A percentile compares a stretch with the other conserved stretches of the same genome.
phyloP scores from a whole-genome alignment of 2,797 vertebrate species.

The Cygnus olor region DNA sequence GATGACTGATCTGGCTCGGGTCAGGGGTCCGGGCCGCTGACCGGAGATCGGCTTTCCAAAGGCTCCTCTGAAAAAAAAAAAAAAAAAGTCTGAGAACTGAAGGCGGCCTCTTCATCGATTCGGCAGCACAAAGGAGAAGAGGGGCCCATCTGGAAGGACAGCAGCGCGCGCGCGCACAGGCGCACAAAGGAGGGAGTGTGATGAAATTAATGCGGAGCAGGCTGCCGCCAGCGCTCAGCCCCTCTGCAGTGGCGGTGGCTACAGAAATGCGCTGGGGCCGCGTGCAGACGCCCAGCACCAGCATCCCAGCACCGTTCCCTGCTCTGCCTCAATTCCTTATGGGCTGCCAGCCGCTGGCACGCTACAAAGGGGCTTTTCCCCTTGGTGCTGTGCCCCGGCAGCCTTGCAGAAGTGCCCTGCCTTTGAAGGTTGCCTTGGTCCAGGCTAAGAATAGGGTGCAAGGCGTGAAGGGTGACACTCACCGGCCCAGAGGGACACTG shows the following conservation, averaged over 20 bases:
- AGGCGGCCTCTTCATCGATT: slow-evolving; percentile 62
- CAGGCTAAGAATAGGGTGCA: not conserved
- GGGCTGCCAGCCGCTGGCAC: accelerated
- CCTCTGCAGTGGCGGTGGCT: not conserved
- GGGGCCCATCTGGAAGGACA: slow-evolving; percentile 49
- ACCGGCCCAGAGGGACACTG: not conserved
- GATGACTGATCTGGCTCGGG: slow-evolving; percentile 86
- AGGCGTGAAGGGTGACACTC: not conserved
- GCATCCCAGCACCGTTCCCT: accelerated
- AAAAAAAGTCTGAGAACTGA: slow-evolving; percentile 66
- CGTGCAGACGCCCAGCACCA: not conserved
- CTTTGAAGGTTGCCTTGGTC: not conserved
- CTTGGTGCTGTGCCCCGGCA: not conserved
- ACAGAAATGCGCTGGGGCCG: not conserved
- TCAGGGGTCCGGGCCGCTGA: slow-evolving; percentile 78
- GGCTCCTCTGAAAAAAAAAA: not conserved
- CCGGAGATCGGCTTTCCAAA: slow-evolving; percentile 59
- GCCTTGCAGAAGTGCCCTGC: not conserved
- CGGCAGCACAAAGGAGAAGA: slow-evolving; percentile 57
- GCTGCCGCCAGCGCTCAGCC: not conserved
- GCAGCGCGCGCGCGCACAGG: not conserved
- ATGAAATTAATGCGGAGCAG: slow-evolving; percentile 35
- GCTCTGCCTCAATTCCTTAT: not conserved
- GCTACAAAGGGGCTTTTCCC: not conserved
- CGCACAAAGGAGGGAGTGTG: slow-evolving; percentile 41